A percentile compares a stretch with the other conserved stretches of the same genome.
phyloP scores from a whole-genome alignment of 1,140 invertebrate species.

The Hylaeus anthracinus region DNA sequence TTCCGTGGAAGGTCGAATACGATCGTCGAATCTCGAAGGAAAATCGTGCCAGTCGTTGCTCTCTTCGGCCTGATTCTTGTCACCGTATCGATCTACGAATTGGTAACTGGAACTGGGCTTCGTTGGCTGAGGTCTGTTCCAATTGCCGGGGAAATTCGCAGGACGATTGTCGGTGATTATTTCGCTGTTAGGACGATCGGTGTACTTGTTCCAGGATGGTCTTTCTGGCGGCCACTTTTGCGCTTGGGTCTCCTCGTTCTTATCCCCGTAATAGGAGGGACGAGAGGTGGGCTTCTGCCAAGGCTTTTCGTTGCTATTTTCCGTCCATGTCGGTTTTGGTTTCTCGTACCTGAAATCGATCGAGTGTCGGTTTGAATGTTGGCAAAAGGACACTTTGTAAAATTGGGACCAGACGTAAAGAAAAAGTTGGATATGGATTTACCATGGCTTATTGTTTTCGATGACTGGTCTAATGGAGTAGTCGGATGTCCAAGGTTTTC shows the following conservation, averaged over 20 bases:
- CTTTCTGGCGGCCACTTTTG: slow-evolving; percentile 79
- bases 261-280: slow-evolving; percentile 62
- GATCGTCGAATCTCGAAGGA: slow-evolving; percentile 65
- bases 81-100: slow-evolving; percentile 70
- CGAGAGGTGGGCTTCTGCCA: slow-evolving; percentile 66
- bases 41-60: slow-evolving; percentile 72
- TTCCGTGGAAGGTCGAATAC: slow-evolving; percentile 61
- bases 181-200: slow-evolving; percentile 69
- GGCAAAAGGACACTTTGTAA: background rate
- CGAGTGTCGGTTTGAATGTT: background rate
- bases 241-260: slow-evolving; percentile 68
- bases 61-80: slow-evolving; percentile 61
- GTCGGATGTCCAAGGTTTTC: slow-evolving; percentile 74
- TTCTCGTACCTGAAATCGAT: slow-evolving; percentile 71
- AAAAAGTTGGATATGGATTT: background rate
- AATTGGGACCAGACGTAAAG: background rate
- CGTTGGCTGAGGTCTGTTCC: slow-evolving; percentile 66
- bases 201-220: slow-evolving; percentile 73
- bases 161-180: slow-evolving; percentile 87
- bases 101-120: slow-evolving; percentile 67
- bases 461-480: slow-evolving; percentile 66
- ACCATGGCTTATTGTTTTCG: slow-evolving; percentile 75
- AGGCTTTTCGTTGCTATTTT: slow-evolving; percentile 70
- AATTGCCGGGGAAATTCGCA: slow-evolving; percentile 84
- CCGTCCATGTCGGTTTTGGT: slow-evolving; percentile 71